These are phyloP conservation scores for Tachuris rubrigastra DNA, from an alignment of 2,113 vertebrate species.

Conservation along the genomic window DNA sequence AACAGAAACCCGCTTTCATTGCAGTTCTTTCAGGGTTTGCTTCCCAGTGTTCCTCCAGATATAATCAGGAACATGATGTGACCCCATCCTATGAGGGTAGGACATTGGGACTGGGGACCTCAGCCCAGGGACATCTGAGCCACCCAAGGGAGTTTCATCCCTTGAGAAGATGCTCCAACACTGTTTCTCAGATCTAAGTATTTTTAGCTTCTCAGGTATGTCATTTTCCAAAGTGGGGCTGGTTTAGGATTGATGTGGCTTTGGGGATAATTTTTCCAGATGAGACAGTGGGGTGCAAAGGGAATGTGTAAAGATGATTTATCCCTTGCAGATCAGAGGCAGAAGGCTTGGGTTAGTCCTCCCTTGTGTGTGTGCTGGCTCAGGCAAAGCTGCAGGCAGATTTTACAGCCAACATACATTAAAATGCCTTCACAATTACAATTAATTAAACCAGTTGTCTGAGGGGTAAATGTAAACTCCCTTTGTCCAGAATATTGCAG, in stretches of 20 bases:
- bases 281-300: not conserved
- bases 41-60: not conserved
- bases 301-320: conserved; percentile 22
- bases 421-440: not conserved
- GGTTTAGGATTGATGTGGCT: conserved; percentile 4
- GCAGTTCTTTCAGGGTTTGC: not conserved
- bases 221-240: not conserved
- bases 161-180: not conserved
- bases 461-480: not conserved
- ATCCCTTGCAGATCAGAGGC: conserved; percentile 1
- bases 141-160: not conserved
- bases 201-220: not conserved
- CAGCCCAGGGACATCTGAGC: fast-evolving
- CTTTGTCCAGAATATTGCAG: not conserved
- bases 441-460: not conserved
- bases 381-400: not conserved
- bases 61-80: not conserved
- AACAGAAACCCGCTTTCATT: not conserved
- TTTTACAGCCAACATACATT: not conserved
- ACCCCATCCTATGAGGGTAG: not conserved
- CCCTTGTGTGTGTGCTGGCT: not conserved
- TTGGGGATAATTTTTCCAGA: not conserved
- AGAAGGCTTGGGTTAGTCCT: not conserved
- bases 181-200: fast-evolving
- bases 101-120: fast-evolving